These are phyloP conservation scores for Pelochelys cantorii DNA, from an alignment of 2,797 vertebrate genomes.

Conservation along the genomic window DNA sequence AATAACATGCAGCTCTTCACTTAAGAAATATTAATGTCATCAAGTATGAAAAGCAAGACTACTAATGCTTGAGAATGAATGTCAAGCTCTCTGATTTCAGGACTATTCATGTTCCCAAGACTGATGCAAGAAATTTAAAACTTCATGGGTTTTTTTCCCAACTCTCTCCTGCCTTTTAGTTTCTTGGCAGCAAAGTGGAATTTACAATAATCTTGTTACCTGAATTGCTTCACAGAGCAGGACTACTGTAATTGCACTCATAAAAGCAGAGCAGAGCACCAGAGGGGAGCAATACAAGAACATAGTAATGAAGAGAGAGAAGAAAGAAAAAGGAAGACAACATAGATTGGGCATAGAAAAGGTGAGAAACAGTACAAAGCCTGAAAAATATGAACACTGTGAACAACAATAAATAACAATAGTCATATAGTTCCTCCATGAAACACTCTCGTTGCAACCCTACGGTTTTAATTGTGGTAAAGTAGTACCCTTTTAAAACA, in stretches of 20 bases:
- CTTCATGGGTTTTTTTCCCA: conserved; percentile 36
- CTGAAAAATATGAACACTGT: neutral
- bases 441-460: neutral
- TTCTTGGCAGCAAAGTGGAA: conserved; percentile 58
- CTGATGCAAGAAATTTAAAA: conserved; percentile 22
- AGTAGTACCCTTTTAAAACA: conserved; percentile 16
- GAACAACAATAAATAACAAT: neutral
- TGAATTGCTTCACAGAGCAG: conserved; percentile 64
- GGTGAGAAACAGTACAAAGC: neutral
- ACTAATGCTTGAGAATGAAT: neutral
- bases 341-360: neutral
- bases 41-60: neutral
- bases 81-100: conserved; percentile 22
- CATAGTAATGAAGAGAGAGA: conserved; percentile 26
- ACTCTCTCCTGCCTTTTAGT: conserved; percentile 49
- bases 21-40: neutral
- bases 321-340: neutral
- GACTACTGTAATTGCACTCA: conserved; percentile 48
- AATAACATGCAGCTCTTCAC: neutral
- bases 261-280: conserved; percentile 26
- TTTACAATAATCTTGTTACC: conserved; percentile 64
- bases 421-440: neutral
- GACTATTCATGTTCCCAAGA: conserved; percentile 7
- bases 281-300: conserved; percentile 32
- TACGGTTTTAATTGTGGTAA: neutral